Percentiles rank a stretch among this genome's conserved stretches.
These are phyloP conservation scores for Bicyclus anynana DNA, from an alignment of 1,140 invertebrate genomes.

Conservation along the genomic window DNA sequence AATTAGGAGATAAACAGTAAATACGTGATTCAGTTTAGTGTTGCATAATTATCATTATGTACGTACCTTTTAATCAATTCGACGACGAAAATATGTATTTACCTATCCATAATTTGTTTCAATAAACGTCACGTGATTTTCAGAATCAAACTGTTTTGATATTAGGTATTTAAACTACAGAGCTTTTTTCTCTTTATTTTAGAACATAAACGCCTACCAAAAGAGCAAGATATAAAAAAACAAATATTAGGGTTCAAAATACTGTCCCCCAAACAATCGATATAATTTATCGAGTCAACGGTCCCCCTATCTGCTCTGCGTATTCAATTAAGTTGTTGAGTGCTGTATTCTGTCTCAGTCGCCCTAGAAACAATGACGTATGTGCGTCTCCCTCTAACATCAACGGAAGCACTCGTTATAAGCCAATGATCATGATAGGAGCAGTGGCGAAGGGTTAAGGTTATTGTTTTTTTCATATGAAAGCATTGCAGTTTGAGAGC, in stretches of 20 bases:
- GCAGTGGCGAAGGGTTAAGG: conserved; percentile 40
- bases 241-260: conserved; percentile 5
- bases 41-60: too few relatives aligned
- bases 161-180: too few relatives aligned
- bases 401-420: conserved; percentile 63
- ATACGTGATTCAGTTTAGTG: too few relatives aligned
- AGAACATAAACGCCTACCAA: too few relatives aligned
- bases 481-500: background rate
- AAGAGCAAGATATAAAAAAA: too few relatives aligned
- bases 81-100: too few relatives aligned
- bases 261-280: conserved; percentile 15
- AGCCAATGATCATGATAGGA: conserved; percentile 61
- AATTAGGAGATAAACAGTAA: too few relatives aligned
- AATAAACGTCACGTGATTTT: too few relatives aligned
- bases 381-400: conserved; percentile 32
- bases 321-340: conserved; percentile 72
- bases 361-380: conserved; percentile 11
- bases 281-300: conserved; percentile 36
- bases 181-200: too few relatives aligned
- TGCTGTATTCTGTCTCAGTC: conserved; percentile 35
- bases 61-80: too few relatives aligned
- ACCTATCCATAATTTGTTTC: too few relatives aligned
- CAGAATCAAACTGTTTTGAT: too few relatives aligned
- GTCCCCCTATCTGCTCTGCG: conserved; percentile 37
- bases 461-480: conserved; percentile 33